phyloP scores from a whole-genome alignment of 2,888 invertebrate genomes.

The Choreutis nemorana region DNA sequence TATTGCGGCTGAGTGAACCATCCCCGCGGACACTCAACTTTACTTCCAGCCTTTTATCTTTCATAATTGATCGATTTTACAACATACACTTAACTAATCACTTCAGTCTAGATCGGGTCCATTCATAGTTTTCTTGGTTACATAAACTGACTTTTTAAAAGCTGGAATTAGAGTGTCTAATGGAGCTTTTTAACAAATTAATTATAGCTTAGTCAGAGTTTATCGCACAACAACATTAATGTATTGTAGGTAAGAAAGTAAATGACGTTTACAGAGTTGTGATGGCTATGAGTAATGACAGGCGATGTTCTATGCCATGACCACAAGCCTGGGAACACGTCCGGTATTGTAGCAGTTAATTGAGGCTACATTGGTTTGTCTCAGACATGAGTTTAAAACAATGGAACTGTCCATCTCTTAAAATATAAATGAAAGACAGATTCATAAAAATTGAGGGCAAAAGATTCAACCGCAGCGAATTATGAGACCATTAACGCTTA shows the following conservation, averaged over 20 bases:
- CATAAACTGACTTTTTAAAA: conserved; percentile 20
- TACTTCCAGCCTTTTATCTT: conserved; percentile 55
- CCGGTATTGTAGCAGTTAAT: conserved; percentile 39
- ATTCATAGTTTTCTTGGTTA: conserved; percentile 1
- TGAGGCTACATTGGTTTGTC: conserved; percentile 36
- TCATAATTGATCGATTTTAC: conserved; percentile 31
- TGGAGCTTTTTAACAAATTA: conserved; percentile 26
- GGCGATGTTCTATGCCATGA: conserved; percentile 43
- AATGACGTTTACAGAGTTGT: conserved; percentile 34
- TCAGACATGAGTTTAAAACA: conserved; percentile 39
- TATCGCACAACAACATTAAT: conserved; percentile 24
- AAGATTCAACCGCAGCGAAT: conserved; percentile 25
- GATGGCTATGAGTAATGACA: conserved; percentile 44
- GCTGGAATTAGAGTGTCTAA: conserved; percentile 21
- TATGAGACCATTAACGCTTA: conserved; percentile 23
- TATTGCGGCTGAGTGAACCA: conserved; percentile 46
- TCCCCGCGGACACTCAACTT: conserved; percentile 58
- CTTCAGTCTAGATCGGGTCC: too few species aligned
- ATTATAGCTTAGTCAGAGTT: conserved; percentile 26
- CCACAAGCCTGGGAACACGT: conserved; percentile 40
- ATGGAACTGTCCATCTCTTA: conserved; percentile 46
- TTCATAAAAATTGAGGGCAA: conserved; percentile 33
- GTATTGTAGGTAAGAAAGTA: conserved; percentile 42
- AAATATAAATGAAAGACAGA: too few species aligned
- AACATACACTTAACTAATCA: conserved; percentile 1